Conservation (phyloP, 2,113 vertebrate species). For the Odocoileus virginianus region DNA sequence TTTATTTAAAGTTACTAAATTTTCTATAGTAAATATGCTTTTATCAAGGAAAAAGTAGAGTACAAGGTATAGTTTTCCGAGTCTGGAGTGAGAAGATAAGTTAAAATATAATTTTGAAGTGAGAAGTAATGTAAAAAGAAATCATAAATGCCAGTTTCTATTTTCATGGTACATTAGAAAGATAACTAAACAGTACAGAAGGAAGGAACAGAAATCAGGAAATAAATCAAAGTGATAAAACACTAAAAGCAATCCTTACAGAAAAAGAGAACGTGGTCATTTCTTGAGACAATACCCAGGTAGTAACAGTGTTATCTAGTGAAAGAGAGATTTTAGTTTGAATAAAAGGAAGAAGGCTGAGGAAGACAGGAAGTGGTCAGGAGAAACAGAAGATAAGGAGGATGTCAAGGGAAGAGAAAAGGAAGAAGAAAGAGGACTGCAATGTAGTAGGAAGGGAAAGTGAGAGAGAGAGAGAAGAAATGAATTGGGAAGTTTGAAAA, state of each 20-base stretch:
- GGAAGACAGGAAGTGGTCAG: neutral
- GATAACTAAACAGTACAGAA: neutral
- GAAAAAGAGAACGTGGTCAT: neutral
- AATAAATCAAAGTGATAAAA: neutral
- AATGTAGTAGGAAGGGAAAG: neutral
- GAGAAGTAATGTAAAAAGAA: neutral
- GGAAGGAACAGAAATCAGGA: neutral
- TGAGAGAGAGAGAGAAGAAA: neutral
- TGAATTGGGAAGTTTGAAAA: neutral
- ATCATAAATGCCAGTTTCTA: neutral
- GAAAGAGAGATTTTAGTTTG: neutral
- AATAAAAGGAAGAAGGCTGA: neutral
- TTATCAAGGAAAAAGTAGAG: neutral
- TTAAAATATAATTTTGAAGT: neutral
- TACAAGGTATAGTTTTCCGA: neutral
- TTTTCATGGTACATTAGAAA: neutral
- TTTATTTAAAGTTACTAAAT: neutral
- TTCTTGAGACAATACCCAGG: neutral
- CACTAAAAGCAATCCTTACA: neutral
- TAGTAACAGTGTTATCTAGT: neutral
- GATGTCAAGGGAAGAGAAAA: neutral
- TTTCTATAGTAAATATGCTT: neutral
- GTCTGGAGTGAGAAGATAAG: neutral
- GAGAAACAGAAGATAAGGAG: neutral
- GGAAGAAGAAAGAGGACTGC: neutral